Evolutionary conservation across 2,888 invertebrate species (phyloP), one percentile per base, ranked within the genome.

Genomic region (Drosophila neonasuta): DNA sequence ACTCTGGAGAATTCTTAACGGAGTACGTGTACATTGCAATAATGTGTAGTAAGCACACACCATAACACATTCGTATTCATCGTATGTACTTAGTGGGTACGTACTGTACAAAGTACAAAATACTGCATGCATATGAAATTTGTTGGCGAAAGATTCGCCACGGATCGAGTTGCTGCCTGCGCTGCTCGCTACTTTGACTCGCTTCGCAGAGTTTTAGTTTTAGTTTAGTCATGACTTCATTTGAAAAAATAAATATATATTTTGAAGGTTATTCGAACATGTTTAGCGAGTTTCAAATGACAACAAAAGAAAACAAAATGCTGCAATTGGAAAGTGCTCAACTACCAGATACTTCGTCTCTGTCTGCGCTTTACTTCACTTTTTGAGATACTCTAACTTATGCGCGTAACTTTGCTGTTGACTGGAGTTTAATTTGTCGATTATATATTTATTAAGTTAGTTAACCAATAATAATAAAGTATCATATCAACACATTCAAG

Each of bases 221-320:
- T 30, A 10, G 15, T 10, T 30, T 30, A 30, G 30, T 15, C 30
- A 48, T 29, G 13, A 30, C 15, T 10, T 48, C 30, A 46, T 30
- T 48, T 10, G 9, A 30, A 15, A 10, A 36, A 36, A 36, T 36
- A 24, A 24, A 24, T 24, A 24, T 24, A 24, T 24, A 15, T 6
- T 46, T 30, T 46, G 15, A 46, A 30, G 46, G 46, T 30, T 46
- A 46, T 30, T 30, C 9, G 15, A 30, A 48, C 48, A 48, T 15
- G 48, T 17, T 30, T 30, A 30, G 13, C 48, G 15, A 15, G 30
- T 48, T 32, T 32, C 1, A 30, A 48, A 15, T 48, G 15, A 48
- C 10, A 30, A 30, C 48, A 48, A 24, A 24, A 20, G 17, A 17
- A 15, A 32, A 32, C 36, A 11, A 36, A 36, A 36, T 36, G 36